Base-by-base conservation (phyloP, 2,113 vertebrate species). In the Pantherophis guttatus region DNA sequence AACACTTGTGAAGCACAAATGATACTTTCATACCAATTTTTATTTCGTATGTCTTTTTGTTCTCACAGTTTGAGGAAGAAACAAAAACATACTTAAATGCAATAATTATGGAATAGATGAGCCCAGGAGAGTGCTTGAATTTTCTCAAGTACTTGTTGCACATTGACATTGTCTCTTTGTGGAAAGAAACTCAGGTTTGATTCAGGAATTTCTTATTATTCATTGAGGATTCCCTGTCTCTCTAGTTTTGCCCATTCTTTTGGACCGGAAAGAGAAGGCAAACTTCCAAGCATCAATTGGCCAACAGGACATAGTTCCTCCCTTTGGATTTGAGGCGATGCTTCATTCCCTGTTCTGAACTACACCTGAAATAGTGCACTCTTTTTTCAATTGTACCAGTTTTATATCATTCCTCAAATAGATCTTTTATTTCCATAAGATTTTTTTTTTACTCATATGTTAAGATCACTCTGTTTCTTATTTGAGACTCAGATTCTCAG, bases 311-410 rank as follows among this genome's bases (percentile, higher is more conserved):
- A 0, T 87, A 19, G 93, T 92, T 96, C 85, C 53, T 91, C 54
- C 91, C 90, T 24, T 92, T 94, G 90, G 94, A 90, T 90, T 89
- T 90, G 95, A 94, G 86, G 93, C 93, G 94, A 39, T 94, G 91
- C 91, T 96, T 93, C 94, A 90, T 94, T 92, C 87, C 90, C 87
- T 94, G 12, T 93, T 2, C 91, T 95, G 94, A 90, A 93, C 89
- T 96, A 91, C 95, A 90, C 58, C 90, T 93, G 94, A 92, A 94
- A 91, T 92, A 93, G 75, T 85, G 92, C 89, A 85, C 70, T 93
- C 95, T 95, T 94, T 94, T 96, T 96, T 95, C 95, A 94, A 91
- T 94, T 95, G 97, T 97, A 96, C 97, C 96, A 97, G 96, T 97
- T 97, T 97, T 97, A 85, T 97, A 97, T 96, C 95, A 91, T 93